Conservation (phyloP, 2,113 vertebrate species). For the Python bivittatus region DNA sequence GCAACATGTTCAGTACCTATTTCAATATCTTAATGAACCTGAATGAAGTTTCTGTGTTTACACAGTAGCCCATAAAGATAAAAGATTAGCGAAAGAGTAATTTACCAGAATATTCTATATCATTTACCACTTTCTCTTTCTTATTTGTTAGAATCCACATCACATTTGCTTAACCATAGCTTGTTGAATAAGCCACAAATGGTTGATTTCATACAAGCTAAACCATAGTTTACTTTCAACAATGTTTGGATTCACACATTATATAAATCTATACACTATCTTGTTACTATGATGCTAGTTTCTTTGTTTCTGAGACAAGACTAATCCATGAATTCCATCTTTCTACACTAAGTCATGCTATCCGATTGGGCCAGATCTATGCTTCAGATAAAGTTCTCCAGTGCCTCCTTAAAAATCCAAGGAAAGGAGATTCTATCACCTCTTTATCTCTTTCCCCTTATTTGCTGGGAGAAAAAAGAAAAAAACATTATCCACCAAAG, state of each 20-base stretch:
- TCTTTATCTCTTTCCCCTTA: background rate
- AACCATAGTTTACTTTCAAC: too few relatives aligned
- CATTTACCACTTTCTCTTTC: slow-evolving; percentile 29
- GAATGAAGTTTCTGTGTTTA: slow-evolving; percentile 45
- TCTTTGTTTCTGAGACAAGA: background rate
- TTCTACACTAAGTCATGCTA: background rate
- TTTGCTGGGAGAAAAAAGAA: background rate
- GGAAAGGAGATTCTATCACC: background rate
- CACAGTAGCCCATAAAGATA: slow-evolving; percentile 41
- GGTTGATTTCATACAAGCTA: too few relatives aligned
- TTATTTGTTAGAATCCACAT: background rate
- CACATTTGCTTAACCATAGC: too few relatives aligned
- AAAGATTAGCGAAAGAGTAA: slow-evolving; percentile 32
- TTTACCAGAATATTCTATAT: slow-evolving; percentile 31
- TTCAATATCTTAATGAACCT: slow-evolving; percentile 25
- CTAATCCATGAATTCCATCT: too few relatives aligned
- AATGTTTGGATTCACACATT: too few relatives aligned
- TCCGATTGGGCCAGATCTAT: too few relatives aligned
- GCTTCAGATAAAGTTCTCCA: background rate
- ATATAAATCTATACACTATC: background rate
- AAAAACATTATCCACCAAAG: background rate
- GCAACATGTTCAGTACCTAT: slow-evolving; percentile 30
- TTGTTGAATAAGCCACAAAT: too few relatives aligned
- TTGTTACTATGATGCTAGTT: background rate
- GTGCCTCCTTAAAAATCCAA: background rate